Evolutionary conservation across 2,797 vertebrate genomes (phyloP), one percentile per base, ranked within the genome.

Genomic region (Lophius americanus): DNA sequence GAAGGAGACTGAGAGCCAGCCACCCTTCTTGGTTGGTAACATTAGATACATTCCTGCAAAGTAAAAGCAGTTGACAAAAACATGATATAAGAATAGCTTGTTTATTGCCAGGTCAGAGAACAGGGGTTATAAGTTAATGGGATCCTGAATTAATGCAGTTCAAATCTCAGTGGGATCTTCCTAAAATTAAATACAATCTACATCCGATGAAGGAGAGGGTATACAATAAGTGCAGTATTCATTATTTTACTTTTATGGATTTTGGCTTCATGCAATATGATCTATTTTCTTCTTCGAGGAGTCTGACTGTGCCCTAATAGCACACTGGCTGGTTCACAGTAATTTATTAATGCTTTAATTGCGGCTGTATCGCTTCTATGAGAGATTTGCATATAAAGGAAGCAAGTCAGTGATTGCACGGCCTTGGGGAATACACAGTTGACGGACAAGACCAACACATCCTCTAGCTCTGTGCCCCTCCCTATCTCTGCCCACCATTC

Each of bases 21-120:
- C 93, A 43, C 96, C 96, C 0, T 98, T 98, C 78, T 92, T 96
- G 85, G 95, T 99, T 88, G 10, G 91, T 85, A 55, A 51, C 46
- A 36, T 65, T 35, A 51, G 3, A 42, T 43, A 48, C 38, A 42
- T 39, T 70, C 46, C 3, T 41, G 35, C n/a, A 13, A 63, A 64
- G 33, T 54, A 7, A 72, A 60, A 32, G 11, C 59, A 33, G 36
- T 13, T 54, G 35, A 60, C 44, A 55, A 35, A 63, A 51, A 50
- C 14, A 13, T 51, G 51, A 39, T 47, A 0, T 36, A 14, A 23
- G 23, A 23, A 46, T 39, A 41, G 46, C 73, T 70, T 73, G 58
- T 77, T 67, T 75, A 78, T 65, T 68, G 47, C 61, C 68, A 67
- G 3, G 79, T 72, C 50, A 44, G 53, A 58, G 47, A 62, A 62